phyloP scores from a whole-genome alignment of 2,888 invertebrate species.

The Drosophila meridionalis region DNA sequence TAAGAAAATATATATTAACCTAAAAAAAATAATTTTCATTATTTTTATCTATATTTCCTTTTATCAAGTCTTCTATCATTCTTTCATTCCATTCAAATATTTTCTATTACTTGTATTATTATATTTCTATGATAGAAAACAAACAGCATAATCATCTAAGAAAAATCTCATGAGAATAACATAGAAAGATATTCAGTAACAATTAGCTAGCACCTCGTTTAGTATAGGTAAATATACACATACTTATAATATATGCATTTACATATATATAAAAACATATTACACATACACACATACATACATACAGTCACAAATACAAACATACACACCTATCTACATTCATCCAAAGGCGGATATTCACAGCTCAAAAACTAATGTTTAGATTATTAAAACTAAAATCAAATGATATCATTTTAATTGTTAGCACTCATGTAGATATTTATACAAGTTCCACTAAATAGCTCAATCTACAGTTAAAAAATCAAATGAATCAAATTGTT shows the following conservation, averaged over 20 bases:
- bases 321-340: too few species aligned
- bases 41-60: background rate
- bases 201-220: too few species aligned
- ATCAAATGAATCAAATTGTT: conserved; percentile 22
- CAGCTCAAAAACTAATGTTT: too few species aligned
- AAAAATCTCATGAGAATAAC: background rate
- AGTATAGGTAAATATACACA: too few species aligned
- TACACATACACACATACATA: background rate
- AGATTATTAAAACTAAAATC: too few species aligned
- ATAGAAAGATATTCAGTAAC: too few species aligned
- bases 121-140: background rate
- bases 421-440: too few species aligned
- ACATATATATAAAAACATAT: too few species aligned
- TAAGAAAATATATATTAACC: background rate
- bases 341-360: too few species aligned
- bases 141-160: background rate
- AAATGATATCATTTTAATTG: too few species aligned
- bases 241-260: too few species aligned
- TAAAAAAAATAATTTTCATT: background rate
- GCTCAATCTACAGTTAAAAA: background rate
- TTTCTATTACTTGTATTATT: background rate
- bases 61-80: background rate
- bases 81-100: background rate
- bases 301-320: background rate
- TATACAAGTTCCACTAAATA: too few species aligned